Conservation (phyloP, 2,113 vertebrate genomes). For the Struthio camelus region DNA sequence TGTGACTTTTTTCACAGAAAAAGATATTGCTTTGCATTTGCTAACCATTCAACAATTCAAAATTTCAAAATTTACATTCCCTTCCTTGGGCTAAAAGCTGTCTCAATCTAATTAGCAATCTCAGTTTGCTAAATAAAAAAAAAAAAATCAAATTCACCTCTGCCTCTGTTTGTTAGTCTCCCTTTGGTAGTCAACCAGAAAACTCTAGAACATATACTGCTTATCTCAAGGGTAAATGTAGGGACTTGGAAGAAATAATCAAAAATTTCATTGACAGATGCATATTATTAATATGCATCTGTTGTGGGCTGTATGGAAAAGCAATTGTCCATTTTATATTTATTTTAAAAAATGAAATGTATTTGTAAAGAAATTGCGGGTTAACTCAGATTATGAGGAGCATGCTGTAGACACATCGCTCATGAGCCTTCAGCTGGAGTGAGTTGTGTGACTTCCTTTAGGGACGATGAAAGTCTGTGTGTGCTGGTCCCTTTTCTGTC, state of each 20-base stretch:
- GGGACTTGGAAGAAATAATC: not conserved
- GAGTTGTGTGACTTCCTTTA: not conserved
- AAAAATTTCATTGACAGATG: not conserved
- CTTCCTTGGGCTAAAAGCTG: not conserved
- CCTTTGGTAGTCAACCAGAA: not conserved
- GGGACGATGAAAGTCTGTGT: not conserved
- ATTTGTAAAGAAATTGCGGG: not conserved
- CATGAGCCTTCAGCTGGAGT: not conserved
- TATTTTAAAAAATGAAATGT: not conserved
- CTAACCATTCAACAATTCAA: not conserved
- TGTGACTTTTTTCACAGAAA: not conserved
- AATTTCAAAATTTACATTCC: not conserved
- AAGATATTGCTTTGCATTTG: not conserved
- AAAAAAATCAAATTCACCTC: constrained; percentile 11
- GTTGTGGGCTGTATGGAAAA: not conserved
- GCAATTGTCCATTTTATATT: not conserved
- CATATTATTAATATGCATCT: not conserved
- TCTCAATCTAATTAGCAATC: not conserved
- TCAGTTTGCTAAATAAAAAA: not conserved
- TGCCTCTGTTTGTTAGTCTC: not conserved
- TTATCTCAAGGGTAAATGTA: not conserved
- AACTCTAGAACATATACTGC: not conserved
- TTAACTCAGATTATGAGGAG: not conserved
- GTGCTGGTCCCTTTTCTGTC: not conserved
- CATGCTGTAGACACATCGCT: not conserved